Evolutionary conservation across 2,888 invertebrate species (phyloP), one percentile per base, ranked within the genome.

Genomic region (Phaedon cochleariae): DNA sequence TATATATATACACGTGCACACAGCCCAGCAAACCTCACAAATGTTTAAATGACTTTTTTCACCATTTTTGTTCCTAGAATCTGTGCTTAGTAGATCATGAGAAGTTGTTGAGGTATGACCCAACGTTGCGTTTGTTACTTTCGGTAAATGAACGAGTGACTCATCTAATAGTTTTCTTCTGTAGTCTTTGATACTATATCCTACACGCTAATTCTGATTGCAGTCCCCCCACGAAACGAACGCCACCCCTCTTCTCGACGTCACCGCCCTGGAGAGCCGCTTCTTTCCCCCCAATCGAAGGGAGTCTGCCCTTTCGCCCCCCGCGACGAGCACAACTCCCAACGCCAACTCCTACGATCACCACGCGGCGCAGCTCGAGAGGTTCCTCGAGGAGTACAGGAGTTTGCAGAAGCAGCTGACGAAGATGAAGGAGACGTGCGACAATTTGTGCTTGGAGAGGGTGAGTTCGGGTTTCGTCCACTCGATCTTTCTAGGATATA

Each of bases 351-450:
- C 88, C 17, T 92, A 90, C 80, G 92, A 93, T 78, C 92, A 92
- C 77, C 90, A 92, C 79, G 92, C 93, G 0, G 91, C 92, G 15
- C 92, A 93, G 79, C 83, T 93, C 68, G 93, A 93, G 77, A 87
- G 90, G 62, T 93, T 93, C 80, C 86, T 93, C 49, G 92, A 93
- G 76, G 93, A 93, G 79, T 93, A 93, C 78, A 87, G 92, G 73
- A 90, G 87, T 74, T 85, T 93, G 63, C 90, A 93, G 79, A 90
- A 92, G 78, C 92, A 93, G 80, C 84, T 93, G 69, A 91, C 91
- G 64, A 89, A 90, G 80, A 92, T 93, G 92, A 93, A 92, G 77
- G 90, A 92, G 77, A 91, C 91, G 20, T 89, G 92, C 77, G 92
- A 92, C 73, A 90, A 88, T 70, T 85, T 92, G 75, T 83, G 86